Evolutionary conservation across 2,888 invertebrate species (phyloP), one percentile per base, ranked within the genome.

Genomic region (Oligia latruncula): DNA sequence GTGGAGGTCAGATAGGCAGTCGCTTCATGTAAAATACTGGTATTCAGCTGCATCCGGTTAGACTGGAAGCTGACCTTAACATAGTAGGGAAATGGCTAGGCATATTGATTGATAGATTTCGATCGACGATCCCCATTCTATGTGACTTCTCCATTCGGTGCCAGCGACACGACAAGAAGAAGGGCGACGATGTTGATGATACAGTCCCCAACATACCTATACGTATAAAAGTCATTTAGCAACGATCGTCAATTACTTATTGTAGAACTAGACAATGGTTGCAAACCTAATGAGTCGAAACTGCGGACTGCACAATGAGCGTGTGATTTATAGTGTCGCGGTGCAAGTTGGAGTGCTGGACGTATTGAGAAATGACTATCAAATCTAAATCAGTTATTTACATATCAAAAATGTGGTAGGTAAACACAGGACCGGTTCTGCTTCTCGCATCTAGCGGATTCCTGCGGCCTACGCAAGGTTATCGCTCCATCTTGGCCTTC

Each of bases 231-330:
- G 5, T 60, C 49, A 40, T 40, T 72, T 11, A 52, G 15, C 23
- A 49, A 43, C 55, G 15, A 52, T 73, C 68, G 75, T 75, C 82
- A 82, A 84, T 86, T 82, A 84, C 65, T 76, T 78, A 80, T 65
- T 64, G 76, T 75, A 77, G 46, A 80, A 79, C 77, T 83, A 82
- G 82, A 89, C 89, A 89, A 85, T 86, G 82, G 83, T 23, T 23
- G 35, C 43, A 17, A 1, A 62, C 29, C 77, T 89, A 89, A 89
- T 89, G 89, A 88, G 81, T 80, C 78, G 87, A 78, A 89, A 89
- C 89, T 86, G 85, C 77, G 80, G 72, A 82, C 74, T 71, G 66
- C 52, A 76, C 74, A 71, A 67, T 71, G 77, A 68, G 64, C 66
- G 64, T 15, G 82, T 89, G 87, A 87, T 89, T 88, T 89, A 88